Conservation (phyloP, 1,140 invertebrate species). For the Linepithema humile region DNA sequence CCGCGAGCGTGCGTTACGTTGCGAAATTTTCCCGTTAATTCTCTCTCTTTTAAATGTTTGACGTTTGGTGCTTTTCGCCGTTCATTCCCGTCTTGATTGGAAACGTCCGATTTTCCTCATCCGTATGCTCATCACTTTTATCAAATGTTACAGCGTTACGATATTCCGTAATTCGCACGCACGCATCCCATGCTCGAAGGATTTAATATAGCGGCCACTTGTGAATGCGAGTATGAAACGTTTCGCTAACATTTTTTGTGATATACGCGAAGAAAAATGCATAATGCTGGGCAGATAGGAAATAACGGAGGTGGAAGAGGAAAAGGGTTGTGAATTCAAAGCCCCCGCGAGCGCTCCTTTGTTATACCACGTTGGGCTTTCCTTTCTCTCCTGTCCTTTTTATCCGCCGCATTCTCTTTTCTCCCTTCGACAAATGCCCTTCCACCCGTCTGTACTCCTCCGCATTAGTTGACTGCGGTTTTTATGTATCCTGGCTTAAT, state of each 20-base stretch:
- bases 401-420: constrained; percentile 34
- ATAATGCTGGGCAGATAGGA: constrained; percentile 36
- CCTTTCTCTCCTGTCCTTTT: constrained; percentile 56
- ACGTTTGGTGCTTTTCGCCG: not conserved
- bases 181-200: not conserved
- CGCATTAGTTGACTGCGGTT: constrained; percentile 31
- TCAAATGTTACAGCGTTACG: constrained; percentile 1
- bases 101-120: not conserved
- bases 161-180: constrained; percentile 17
- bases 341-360: constrained; percentile 54
- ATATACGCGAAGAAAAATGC: constrained; percentile 49
- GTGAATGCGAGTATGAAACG: constrained; percentile 45
- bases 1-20: not conserved
- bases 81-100: constrained; percentile 8
- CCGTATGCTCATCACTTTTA: constrained; percentile 1
- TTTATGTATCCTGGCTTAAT: constrained; percentile 63
- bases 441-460: constrained; percentile 8
- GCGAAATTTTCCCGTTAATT: not conserved
- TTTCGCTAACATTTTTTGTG: constrained; percentile 39
- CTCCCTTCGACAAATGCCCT: constrained; percentile 15
- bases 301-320: not conserved
- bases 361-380: constrained; percentile 58
- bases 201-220: constrained; percentile 49
- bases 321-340: constrained; percentile 57
- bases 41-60: not conserved